Percentiles rank a stretch among this genome's conserved stretches.
These are phyloP conservation scores for Tinea semifulvella DNA, from an alignment of 2,888 invertebrate genomes.

Conservation along the genomic window DNA sequence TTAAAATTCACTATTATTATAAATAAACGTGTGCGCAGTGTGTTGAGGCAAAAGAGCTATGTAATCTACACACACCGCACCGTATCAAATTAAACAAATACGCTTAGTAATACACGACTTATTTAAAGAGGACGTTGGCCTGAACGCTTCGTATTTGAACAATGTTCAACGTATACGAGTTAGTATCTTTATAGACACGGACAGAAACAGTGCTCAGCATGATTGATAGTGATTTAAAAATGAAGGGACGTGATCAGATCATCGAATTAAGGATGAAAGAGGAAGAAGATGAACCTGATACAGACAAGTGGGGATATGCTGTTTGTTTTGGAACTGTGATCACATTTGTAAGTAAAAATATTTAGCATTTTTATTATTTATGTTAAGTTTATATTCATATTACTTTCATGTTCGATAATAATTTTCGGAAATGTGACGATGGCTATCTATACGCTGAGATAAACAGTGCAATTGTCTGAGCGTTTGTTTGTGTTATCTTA, in stretches of 20 bases:
- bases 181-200: conserved; percentile 8
- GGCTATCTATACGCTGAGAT: background rate
- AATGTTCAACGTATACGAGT: conserved; percentile 7
- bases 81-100: conserved; percentile 7
- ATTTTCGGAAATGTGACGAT: background rate
- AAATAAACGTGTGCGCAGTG: conserved; percentile 8
- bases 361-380: no score
- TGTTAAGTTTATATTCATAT: background rate
- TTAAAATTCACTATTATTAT: conserved; percentile 5
- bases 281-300: conserved; percentile 22
- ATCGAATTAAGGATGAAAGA: background rate
- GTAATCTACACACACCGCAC: conserved; percentile 5
- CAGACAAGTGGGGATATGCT: conserved; percentile 69
- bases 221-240: conserved; percentile 10
- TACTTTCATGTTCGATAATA: no score
- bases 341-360: conserved; percentile 69
- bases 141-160: background rate
- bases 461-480: conserved; percentile 3
- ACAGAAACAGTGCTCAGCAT: conserved; percentile 9
- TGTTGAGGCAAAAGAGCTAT: conserved; percentile 3
- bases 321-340: conserved; percentile 70
- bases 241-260: conserved; percentile 1
- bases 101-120: conserved; percentile 4
- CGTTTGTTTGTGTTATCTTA: background rate
- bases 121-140: conserved; percentile 11